Conservation (phyloP, 2,888 invertebrate species). For the Lumbricus terrestris region DNA sequence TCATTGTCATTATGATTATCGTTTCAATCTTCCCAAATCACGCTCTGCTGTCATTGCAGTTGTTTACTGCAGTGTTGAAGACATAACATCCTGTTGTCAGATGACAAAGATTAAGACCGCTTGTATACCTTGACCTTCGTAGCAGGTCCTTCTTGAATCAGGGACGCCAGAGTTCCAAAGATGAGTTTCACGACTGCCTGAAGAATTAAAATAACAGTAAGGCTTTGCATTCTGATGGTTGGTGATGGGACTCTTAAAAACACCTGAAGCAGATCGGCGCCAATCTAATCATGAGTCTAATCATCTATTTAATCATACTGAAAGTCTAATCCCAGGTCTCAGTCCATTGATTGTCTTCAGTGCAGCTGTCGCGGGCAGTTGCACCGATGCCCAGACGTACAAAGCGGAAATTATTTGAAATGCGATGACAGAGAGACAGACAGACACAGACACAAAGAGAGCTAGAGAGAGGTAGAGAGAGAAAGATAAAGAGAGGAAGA, state of each 20-base stretch:
- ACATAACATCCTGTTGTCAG: not conserved
- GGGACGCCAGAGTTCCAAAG: too few relatives aligned
- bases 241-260: not conserved
- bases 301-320: too few relatives aligned
- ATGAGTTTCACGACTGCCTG: too few relatives aligned
- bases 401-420: not conserved
- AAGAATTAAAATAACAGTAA: too few relatives aligned
- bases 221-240: too few relatives aligned
- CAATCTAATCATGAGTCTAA: not conserved
- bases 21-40: not conserved
- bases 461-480: too few relatives aligned
- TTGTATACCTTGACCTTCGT: not conserved
- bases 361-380: not conserved
- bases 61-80: not conserved
- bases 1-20: not conserved
- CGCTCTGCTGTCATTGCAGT: not conserved
- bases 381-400: not conserved
- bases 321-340: not conserved
- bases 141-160: too few relatives aligned
- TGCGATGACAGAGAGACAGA: too few relatives aligned
- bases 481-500: too few relatives aligned
- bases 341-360: not conserved
- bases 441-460: too few relatives aligned
- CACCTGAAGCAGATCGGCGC: not conserved
- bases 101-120: not conserved